A percentile compares a stretch with the other conserved stretches of the same genome.
phyloP scores from a whole-genome alignment of 2,888 invertebrate species.

The Hedya salicella region DNA sequence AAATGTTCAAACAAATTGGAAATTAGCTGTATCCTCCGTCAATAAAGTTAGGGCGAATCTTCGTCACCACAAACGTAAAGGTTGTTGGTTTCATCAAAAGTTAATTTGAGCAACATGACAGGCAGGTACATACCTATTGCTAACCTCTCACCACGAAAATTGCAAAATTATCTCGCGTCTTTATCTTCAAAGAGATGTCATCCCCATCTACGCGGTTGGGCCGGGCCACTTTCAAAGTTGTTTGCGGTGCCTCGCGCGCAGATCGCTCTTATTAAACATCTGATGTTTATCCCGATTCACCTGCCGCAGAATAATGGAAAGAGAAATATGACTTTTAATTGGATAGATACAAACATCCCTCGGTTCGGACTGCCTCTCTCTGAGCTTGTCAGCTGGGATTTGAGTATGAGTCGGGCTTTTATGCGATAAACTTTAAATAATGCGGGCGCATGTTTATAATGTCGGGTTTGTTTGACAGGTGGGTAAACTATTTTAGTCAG shows the following conservation, averaged over 20 bases:
- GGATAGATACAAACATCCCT: slow-evolving; percentile 45
- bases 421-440: slow-evolving; percentile 44
- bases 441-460: slow-evolving; percentile 44
- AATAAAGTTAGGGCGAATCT: slow-evolving; percentile 49
- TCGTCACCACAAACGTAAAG: slow-evolving; percentile 63
- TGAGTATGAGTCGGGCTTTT: slow-evolving; percentile 37
- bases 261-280: slow-evolving; percentile 71
- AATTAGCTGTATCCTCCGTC: slow-evolving; percentile 26
- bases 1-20: slow-evolving; percentile 56
- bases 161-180: slow-evolving; percentile 82
- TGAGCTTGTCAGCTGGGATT: slow-evolving; percentile 40
- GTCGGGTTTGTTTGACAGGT: slow-evolving; percentile 42
- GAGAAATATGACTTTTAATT: slow-evolving; percentile 63
- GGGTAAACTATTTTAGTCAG: slow-evolving; percentile 41
- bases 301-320: slow-evolving; percentile 61
- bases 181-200: slow-evolving; percentile 85
- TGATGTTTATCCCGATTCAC: slow-evolving; percentile 70
- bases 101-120: slow-evolving; percentile 76
- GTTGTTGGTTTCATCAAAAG: slow-evolving; percentile 71
- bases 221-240: slow-evolving; percentile 78
- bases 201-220: slow-evolving; percentile 69
- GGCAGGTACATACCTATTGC: slow-evolving; percentile 68
- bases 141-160: slow-evolving; percentile 76
- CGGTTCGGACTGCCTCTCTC: slow-evolving; percentile 31
- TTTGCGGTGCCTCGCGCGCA: slow-evolving; percentile 72